Evolutionary conservation across 2,113 vertebrate genomes (phyloP).

Genomic region (Euleptes europaea): DNA sequence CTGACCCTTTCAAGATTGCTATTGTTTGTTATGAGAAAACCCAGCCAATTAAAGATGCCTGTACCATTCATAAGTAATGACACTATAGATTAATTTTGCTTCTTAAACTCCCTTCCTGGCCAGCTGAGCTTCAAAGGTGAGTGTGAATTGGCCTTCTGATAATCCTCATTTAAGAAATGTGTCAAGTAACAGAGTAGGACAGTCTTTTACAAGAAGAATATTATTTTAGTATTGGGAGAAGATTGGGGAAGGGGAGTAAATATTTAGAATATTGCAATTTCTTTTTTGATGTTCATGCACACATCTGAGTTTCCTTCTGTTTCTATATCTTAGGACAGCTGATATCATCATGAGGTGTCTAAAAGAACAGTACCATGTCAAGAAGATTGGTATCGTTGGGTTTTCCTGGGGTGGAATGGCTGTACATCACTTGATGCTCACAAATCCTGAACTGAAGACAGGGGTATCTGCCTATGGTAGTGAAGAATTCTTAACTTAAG

Average conservation of each 20-base stretch:
- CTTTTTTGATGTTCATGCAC: conserved; percentile 29
- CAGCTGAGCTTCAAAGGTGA: background rate
- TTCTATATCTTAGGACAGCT: conserved; percentile 80
- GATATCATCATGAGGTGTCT: conserved; percentile 84
- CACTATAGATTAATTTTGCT: background rate
- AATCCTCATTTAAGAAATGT: background rate
- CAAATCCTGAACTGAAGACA: conserved; percentile 82
- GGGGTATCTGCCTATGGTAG: conserved; percentile 91
- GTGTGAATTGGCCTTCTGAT: background rate
- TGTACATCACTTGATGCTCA: conserved; percentile 84
- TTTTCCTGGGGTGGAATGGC: conserved; percentile 94
- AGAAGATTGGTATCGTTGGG: conserved; percentile 82
- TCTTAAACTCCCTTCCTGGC: background rate
- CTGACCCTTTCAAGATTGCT: background rate
- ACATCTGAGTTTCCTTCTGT: conserved; percentile 40
- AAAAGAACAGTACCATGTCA: conserved; percentile 78
- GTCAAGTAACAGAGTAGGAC: background rate
- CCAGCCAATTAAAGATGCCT: background rate
- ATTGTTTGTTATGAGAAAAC: background rate
- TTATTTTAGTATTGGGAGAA: background rate
- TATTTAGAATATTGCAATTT: background rate
- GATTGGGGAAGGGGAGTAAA: conserved; percentile 15
- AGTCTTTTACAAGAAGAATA: background rate
- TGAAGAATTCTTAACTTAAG: conserved; percentile 45
- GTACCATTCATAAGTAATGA: too few species aligned